Evolutionary conservation across 1,140 invertebrate genomes (phyloP), one percentile per base, ranked within the genome.

Genomic region (Pseudomyrmex pallidus): DNA sequence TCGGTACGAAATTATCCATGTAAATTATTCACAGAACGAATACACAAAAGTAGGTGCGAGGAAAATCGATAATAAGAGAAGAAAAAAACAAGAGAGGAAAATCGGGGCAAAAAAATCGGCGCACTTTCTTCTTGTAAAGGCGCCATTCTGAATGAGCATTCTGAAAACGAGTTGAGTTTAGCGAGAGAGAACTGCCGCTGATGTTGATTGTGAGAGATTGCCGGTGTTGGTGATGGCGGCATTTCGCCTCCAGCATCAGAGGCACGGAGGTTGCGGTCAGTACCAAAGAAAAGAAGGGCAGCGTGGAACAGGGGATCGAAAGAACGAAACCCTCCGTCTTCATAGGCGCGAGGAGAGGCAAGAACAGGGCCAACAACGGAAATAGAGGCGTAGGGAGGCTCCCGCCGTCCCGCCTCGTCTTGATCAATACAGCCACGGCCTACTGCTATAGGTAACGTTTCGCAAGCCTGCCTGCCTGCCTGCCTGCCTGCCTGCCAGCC

Each of bases 391-490:
- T 92, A 93, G 91, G 76, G 90, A 92, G 91, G 86, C 90, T 89
- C 77, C 35, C 86, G 89, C 89, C 83, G 86, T 91, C 91, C 92
- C 92, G 92, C 93, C 91, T 93, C 92, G 92, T 94, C 93, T 94
- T 94, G 93, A 94, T 94, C 93, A 94, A 94, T 94, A 94, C 92
- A 93, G 93, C 91, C 88, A 92, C 90, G 91, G 92, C 92, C 93
- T 93, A 92, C 91, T 89, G 84, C 89, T 89, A 92, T 93, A 94
- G 91, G 90, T 91, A 92, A 91, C 91, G 90, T 93, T 93, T 93
- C 93, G 90, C 91, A 90, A 89, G 86, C 77, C 63, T 61, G 66
- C 67, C 15, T 89, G 87, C 88, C 86, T 86, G 89, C 87, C 85
- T 87, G 84, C 90, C 74, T 88, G 80, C 85, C 62, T 84, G 85